Base-by-base conservation (phyloP, 2,797 vertebrate genomes). In the Betta splendens region DNA sequence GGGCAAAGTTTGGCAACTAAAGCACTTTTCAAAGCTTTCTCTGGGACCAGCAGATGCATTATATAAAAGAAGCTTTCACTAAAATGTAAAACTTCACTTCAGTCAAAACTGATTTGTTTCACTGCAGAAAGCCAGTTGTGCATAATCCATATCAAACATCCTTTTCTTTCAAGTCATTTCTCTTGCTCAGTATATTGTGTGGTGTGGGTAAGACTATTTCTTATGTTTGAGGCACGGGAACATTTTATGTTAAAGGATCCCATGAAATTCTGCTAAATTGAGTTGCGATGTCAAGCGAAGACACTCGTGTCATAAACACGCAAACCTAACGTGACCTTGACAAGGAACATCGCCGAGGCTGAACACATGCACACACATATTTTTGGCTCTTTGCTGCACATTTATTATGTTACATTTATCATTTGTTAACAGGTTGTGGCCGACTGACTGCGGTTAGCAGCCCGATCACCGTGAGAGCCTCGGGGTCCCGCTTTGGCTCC, bases 401-500 rank as follows among this genome's bases (percentile, higher is more conserved):
- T 60, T 55, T 32, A 49, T 54, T 35, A 37, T 7, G 1, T 4
- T 5, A 1, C 3, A 29, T 57, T 15, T 16, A 42, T 59, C 36
- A 9, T 58, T 31, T 49, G 25, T 73, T 46, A 15, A 59, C 84
- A 98, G 96, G 94, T 65, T 98, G 96, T 25, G 96, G 96, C 31
- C 94, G 93, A 55, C 89, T 98, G 71, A 97, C 93, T 0, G 93
- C 94, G 0, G 92, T 98, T 77, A 95, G 94, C 68, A 93, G 90
- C 75, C 96, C 96, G 3, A 93, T 96, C 89, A 98, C 96, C 18
- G 71, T 98, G 63, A 93, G 94, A 21, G 94, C 96, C 0, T 96
- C 95, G 0, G 96, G 96, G 5, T 98, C 96, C 29, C 92, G 96
- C 31, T 98, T 98, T 5, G 96, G 96, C 9, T 95, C 94, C 16